Conservation (phyloP, 2,113 vertebrate species). For the Cnemophilus loriae region DNA sequence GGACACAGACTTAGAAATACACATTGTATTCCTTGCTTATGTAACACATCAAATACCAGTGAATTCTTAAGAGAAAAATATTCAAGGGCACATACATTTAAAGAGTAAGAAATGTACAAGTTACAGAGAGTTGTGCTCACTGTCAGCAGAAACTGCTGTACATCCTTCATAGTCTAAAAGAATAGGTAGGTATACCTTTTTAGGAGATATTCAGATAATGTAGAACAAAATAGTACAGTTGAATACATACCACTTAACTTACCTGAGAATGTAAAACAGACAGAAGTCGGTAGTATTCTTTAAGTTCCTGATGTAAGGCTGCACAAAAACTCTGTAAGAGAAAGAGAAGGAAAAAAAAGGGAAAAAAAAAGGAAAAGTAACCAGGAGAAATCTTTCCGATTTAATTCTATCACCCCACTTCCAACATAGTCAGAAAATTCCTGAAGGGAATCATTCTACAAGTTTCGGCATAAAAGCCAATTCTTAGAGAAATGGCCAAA, state of each 20-base stretch:
- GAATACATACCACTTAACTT: not conserved
- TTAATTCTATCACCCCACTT: not conserved
- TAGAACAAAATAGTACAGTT: not conserved
- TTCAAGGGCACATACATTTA: not conserved
- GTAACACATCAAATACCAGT: not conserved
- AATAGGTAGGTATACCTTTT: not conserved
- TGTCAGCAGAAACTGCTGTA: not conserved
- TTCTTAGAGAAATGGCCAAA: not conserved
- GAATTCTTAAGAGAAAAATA: not conserved
- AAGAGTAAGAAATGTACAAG: not conserved
- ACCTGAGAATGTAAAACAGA: slow-evolving; percentile 97
- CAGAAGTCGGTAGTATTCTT: slow-evolving; percentile 93
- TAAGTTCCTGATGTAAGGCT: slow-evolving; percentile 93
- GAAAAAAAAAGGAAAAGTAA: not conserved
- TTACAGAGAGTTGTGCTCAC: not conserved
- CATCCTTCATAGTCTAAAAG: not conserved
- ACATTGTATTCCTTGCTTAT: not conserved
- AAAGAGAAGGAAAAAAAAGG: no score
- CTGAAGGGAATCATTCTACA: not conserved
- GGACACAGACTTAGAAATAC: not conserved
- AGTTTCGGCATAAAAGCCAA: not conserved
- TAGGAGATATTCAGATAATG: not conserved
- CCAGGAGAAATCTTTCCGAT: not conserved
- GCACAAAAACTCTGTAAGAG: slow-evolving; percentile 90
- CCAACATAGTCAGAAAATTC: not conserved